Percentiles rank a stretch among this genome's conserved stretches.
Evolutionary conservation across 2,113 vertebrate genomes (phyloP).

Genomic region (Nematolebias whitei): DNA sequence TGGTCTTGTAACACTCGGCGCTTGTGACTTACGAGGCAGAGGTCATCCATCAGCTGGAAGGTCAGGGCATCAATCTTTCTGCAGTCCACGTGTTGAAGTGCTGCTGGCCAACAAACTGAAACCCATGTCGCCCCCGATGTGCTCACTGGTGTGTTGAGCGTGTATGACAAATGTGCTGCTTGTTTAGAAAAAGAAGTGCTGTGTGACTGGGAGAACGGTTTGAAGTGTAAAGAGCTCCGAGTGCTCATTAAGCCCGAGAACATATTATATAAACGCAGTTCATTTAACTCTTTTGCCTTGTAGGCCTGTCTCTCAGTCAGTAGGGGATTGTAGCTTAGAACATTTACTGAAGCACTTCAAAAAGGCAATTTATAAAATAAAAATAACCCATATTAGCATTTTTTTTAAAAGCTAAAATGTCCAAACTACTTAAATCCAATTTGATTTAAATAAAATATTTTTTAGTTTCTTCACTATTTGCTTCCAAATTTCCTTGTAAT

Average conservation of each 20-base stretch:
- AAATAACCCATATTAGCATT: slow-evolving; percentile 1
- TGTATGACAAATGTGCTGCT: background rate
- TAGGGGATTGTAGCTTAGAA: background rate
- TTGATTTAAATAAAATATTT: background rate
- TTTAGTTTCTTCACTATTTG: no score
- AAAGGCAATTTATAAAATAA: slow-evolving; percentile 3
- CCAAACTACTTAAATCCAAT: background rate
- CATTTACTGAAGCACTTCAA: slow-evolving; percentile 8
- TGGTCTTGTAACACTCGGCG: background rate
- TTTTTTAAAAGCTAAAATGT: background rate
- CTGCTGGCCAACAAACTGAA: background rate
- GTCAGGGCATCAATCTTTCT: background rate
- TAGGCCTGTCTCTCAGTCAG: slow-evolving; percentile 9
- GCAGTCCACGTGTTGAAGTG: background rate
- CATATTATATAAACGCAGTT: slow-evolving; percentile 15
- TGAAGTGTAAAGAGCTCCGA: slow-evolving; percentile 12
- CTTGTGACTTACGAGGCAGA: background rate
- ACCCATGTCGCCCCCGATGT: background rate
- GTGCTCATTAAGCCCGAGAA: slow-evolving; percentile 16
- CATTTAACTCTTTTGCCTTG: slow-evolving; percentile 17
- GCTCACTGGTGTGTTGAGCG: background rate
- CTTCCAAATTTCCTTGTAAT: no score
- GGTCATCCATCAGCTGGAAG: slow-evolving; percentile 6
- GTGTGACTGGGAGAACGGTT: background rate
- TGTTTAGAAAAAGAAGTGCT: background rate